Evolutionary conservation across 2,113 vertebrate genomes (phyloP), one percentile per base, ranked within the genome.

Genomic region (Dendrocopos noguchii): DNA sequence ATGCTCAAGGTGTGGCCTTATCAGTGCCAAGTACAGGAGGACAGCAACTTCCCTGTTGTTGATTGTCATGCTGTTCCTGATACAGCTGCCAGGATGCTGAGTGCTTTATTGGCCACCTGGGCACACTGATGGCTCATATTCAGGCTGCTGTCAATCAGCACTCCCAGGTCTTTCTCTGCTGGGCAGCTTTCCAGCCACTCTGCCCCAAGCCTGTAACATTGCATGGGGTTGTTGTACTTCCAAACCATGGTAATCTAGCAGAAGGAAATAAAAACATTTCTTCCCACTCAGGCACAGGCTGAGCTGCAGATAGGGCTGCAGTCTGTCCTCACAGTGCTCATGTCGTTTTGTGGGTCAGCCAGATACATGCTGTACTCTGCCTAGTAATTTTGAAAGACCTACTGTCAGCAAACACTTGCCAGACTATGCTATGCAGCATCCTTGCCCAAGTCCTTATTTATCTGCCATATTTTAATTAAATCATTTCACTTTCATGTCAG

Each of bases 391-490:
- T 65, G 13, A 68, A 78, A 86, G 16, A 53, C 12, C 24, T 79
- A n/a, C 86, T 93, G 79, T 96, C 83, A 95, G 79, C 67, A 94
- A 80, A 95, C 39, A 60, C 71, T 94, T 84, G 39, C 60, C n/a
- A 83, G 76, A 70, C 27, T 89, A 82, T 67, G 94, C 84, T 87
- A 61, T 31, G 9, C 33, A 68, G 12, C 20, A 68, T 84, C 27
- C 66, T 97, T 82, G 50, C 89, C 90, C 88, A 93, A 91, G 71
- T 91, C 65, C 83, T 95, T 96, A 88, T 94, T 92, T 96, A 95
- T 88, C 90, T 83, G 94, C 76, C 72, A 87, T 91, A 91, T 95
- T 97, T 96, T 97, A 97, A 98, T 97, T 96, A 97, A 97, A 95
- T 95, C 52, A 91, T 95, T 95, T 94, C 76, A 89, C 88, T 96